Base-by-base conservation (phyloP, 1,140 invertebrate species). In the Leptopilina boulardi region DNA sequence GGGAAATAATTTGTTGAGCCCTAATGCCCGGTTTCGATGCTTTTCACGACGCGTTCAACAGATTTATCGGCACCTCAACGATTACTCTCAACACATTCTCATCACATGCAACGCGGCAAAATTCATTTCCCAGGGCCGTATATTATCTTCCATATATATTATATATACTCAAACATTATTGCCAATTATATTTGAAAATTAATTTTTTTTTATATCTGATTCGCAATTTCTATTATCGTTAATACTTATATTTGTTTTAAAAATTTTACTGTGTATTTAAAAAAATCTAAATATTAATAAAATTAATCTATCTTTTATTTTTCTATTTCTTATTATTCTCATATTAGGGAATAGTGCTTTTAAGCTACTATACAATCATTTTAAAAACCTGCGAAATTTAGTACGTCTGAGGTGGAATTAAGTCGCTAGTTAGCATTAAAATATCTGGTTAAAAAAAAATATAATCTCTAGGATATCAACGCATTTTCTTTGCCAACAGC, bases 401-500 rank as follows among this genome's bases (percentile, higher is more conserved):
- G 26, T 30, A 66, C 26, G 23, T 26, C 59, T 34, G 13, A 26
- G 21, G 59, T 66, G 59, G 23, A 34, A 66, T 66, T 26, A 66
- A 66, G 59, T n/a, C 26, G 26, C 59, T 66, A 30, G 23, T 66
- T 66, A 26, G 59, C 59, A 66, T 66, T 30, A 66, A 66, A 66
- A 34, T 66, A 66, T 30, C 59, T 66, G 23, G 59, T 30, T 30
- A 66, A 66, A 66, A 26, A 56, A 66, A 66, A 66, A n/a, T n/a
- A 66, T 66, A n/a, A 30, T 66, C 11, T 26, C 23, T 30, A 66
- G 23, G 59, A 30, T 66, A 66, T 66, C 59, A 66, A 66, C 59
- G 59, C 59, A 66, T 66, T 66, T 66, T 66, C 59, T 66, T 66
- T 30, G 13, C 59, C 59, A 66, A 66, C 26, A 30, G 59, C 59